These are phyloP conservation scores for Penaeus indicus DNA, from an alignment of 1,140 invertebrate species.

Conservation along the genomic window DNA sequence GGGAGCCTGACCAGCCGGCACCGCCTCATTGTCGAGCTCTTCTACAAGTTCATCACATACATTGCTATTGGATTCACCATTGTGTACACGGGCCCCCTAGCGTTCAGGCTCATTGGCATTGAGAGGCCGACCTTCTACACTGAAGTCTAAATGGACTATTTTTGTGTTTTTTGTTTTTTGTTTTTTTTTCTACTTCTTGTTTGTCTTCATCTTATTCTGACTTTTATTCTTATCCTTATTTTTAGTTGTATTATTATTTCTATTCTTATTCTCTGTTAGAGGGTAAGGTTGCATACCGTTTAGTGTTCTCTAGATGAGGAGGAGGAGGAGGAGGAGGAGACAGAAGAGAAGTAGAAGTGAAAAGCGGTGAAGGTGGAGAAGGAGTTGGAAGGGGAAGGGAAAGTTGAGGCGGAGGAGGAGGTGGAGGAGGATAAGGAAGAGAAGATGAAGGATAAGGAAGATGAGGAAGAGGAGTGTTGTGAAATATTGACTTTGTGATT, in stretches of 20 bases:
- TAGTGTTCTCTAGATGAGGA: too few relatives aligned
- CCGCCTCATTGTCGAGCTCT: constrained; percentile 78
- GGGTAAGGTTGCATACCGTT: too few relatives aligned
- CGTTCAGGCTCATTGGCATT: constrained; percentile 82
- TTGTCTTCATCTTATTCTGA: not conserved
- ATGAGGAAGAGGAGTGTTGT: too few relatives aligned
- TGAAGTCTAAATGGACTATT: constrained; percentile 76
- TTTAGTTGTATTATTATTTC: not conserved
- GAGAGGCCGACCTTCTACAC: constrained; percentile 87
- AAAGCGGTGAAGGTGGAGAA: too few relatives aligned
- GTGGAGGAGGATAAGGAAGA: too few relatives aligned
- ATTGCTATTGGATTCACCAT: constrained; percentile 82
- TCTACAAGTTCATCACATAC: constrained; percentile 85
- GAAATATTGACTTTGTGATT: too few relatives aligned
- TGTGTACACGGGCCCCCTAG: constrained; percentile 81
- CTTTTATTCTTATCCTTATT: not conserved
- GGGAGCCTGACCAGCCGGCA: constrained; percentile 31
- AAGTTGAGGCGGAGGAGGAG: too few relatives aligned
- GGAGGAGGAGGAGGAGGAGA: too few relatives aligned
- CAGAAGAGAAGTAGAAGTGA: too few relatives aligned
- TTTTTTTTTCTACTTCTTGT: not conserved
- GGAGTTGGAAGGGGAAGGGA: too few relatives aligned
- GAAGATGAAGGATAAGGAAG: too few relatives aligned
- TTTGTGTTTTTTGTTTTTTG: too few relatives aligned
- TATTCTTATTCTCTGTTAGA: not conserved